Evolutionary conservation across 2,888 invertebrate species (phyloP), one percentile per base, ranked within the genome.

Genomic region (Galerucella calmariensis): DNA sequence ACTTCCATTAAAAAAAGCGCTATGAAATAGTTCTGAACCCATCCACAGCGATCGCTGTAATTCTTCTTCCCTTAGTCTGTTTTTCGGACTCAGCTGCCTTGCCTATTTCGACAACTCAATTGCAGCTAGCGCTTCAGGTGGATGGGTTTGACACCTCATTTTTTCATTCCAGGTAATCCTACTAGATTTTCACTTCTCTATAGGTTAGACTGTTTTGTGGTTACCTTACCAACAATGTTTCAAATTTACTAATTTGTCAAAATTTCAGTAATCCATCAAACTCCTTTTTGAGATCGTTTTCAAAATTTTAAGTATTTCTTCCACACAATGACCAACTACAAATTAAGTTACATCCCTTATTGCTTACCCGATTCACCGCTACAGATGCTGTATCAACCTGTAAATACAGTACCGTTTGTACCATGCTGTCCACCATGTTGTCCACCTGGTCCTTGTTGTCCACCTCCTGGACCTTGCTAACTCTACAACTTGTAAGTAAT

Each of bases 341-440:
- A 62, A 62, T 62, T 62, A 62, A 62, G 41, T 41, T 76, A 76
- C 27, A 72, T 76, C 20, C 76, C 76, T 0, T 76, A 74, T 44
- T 51, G 68, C 53, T 58, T 74, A 61, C 76, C 76, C n/a, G 69
- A 69, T 68, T 63, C 70, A 63, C 74, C 72, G 2, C 68, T 72
- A 20, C 74, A 73, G 58, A 73, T 72, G 9, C 63, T 68, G 44
- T 74, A 56, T 41, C 74, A 74, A 61, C 69, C 72, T 4, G n/a
- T 76, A 11, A 76, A 70, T 61, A 73, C 76, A 16, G n/a, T 76
- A 14, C 76, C 76, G 41, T 74, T 76, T 51, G 69, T 72, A 20
- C 56, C 74, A 46, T 56, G 70, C 20, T 69, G 72, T 65, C 70
- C 67, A 46, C 53, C 66, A 20, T 73, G 69, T 41, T 68, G 65